Evolutionary conservation across 2,888 invertebrate genomes (phyloP).

Genomic region (Clepsis dumicolana): DNA sequence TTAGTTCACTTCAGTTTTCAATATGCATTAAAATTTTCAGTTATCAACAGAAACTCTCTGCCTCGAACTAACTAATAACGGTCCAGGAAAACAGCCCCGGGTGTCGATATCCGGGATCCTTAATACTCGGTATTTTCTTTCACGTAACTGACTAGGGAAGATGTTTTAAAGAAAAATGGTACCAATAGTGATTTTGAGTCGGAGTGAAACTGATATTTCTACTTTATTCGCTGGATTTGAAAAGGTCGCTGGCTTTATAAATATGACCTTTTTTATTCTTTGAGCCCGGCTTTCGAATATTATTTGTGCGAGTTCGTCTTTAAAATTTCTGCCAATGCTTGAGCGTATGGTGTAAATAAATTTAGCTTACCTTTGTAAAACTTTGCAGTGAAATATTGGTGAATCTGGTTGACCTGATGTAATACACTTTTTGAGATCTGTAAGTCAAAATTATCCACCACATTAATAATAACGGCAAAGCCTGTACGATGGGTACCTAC

Average conservation of each 20-base stretch:
- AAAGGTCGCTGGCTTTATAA: slow-evolving; percentile 2
- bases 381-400: slow-evolving; percentile 30
- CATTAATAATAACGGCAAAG: too few species aligned
- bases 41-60: not conserved
- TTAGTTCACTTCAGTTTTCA: not conserved
- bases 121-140: slow-evolving; percentile 33
- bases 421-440: slow-evolving; percentile 32
- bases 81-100: slow-evolving; percentile 25
- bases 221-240: not conserved
- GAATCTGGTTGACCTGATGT: slow-evolving; percentile 37
- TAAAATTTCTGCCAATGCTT: too few species aligned
- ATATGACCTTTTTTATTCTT: not conserved
- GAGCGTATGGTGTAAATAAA: too few species aligned
- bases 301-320: not conserved
- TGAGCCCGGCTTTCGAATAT: not conserved
- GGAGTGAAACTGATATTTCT: slow-evolving; percentile 21
- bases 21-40: slow-evolving; percentile 1
- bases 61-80: slow-evolving; percentile 35
- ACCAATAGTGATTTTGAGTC: slow-evolving; percentile 16
- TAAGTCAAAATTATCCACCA: not conserved
- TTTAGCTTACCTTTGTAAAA: slow-evolving; percentile 36
- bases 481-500: too few species aligned
- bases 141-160: slow-evolving; percentile 17
- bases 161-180: slow-evolving; percentile 25
- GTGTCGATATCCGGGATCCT: slow-evolving; percentile 33